A percentile compares a stretch with the other conserved stretches of the same genome.
Evolutionary conservation across 37 sponge, comb jelly and placozoan species (phyloP).

Genomic region (Diacarnus erythraeanus): DNA sequence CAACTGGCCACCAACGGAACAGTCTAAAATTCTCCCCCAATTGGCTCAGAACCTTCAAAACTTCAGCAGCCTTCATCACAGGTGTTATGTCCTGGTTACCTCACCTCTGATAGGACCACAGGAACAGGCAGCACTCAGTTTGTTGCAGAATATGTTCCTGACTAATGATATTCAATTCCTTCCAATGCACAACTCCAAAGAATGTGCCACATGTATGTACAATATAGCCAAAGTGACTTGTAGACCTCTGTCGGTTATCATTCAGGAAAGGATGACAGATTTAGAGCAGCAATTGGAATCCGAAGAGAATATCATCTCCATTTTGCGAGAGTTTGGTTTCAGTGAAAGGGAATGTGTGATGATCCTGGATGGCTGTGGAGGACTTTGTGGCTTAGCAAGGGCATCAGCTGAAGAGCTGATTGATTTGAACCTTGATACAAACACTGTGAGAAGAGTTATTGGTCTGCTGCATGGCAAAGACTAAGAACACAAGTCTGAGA

Average conservation of each 20-base stretch:
- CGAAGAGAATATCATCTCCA: conserved; percentile 27
- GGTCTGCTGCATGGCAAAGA: conserved; percentile 1
- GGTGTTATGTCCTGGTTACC: conserved; percentile 52
- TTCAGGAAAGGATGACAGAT: conserved; percentile 32
- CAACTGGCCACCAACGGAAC: conserved; percentile 20
- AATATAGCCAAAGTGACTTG: conserved; percentile 63
- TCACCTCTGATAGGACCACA: conserved; percentile 28
- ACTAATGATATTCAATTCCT: conserved; percentile 28
- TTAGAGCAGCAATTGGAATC: conserved; percentile 33
- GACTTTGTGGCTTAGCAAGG: conserved; percentile 36
- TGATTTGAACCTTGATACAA: conserved; percentile 41
- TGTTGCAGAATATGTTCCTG: conserved; percentile 35
- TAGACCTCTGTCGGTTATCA: conserved; percentile 28
- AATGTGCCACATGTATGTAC: conserved; percentile 55
- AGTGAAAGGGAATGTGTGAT: conserved; percentile 31
- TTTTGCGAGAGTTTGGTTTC: conserved; percentile 37
- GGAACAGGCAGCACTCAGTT: conserved; percentile 25
- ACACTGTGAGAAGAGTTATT: background rate
- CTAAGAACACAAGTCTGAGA: background rate
- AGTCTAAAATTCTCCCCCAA: background rate
- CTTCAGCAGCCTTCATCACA: conserved; percentile 42
- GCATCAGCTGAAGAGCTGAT: conserved; percentile 31
- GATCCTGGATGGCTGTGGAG: conserved; percentile 59
- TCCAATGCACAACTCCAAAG: conserved; percentile 66
- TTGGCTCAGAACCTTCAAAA: conserved; percentile 9